These are phyloP conservation scores for Mugil cephalus DNA, from an alignment of 2,113 vertebrate genomes.

Conservation along the genomic window DNA sequence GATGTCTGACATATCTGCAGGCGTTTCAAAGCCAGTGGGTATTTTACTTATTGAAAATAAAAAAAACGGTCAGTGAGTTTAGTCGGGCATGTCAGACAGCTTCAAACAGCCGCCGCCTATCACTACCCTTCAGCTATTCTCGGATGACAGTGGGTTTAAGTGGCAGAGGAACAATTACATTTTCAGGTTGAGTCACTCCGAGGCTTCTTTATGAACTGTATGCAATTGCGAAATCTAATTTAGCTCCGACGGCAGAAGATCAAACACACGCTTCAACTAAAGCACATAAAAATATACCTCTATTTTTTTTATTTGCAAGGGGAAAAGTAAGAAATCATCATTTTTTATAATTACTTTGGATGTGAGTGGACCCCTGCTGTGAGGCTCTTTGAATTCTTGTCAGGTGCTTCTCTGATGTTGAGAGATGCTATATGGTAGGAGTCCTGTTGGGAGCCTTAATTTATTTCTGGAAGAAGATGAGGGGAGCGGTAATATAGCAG, in stretches of 20 bases:
- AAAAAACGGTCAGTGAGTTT: conserved; percentile 1
- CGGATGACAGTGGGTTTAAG: conserved; percentile 7
- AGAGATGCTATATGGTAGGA: conserved; percentile 23
- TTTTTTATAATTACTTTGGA: background rate
- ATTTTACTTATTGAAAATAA: conserved; percentile 24
- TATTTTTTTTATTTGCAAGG: background rate
- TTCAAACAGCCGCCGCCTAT: conserved; percentile 23
- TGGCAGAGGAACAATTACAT: conserved; percentile 8
- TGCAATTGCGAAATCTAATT: conserved; percentile 21
- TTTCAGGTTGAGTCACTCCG: conserved; percentile 8
- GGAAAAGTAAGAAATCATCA: background rate
- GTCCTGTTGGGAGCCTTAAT: conserved; percentile 18
- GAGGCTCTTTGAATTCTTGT: conserved; percentile 10
- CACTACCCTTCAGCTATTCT: conserved; percentile 11
- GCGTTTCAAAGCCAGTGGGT: background rate
- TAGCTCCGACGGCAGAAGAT: conserved; percentile 10
- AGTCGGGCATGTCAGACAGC: conserved; percentile 13
- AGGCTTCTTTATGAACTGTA: conserved; percentile 2
- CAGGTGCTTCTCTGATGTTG: conserved; percentile 21
- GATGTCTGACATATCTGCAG: background rate
- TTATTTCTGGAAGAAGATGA: conserved; percentile 33
- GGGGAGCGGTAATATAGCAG: conserved; percentile 28
- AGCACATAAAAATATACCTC: background rate
- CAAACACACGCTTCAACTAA: background rate
- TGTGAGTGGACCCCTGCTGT: conserved; percentile 2